Conservation (phyloP, 64 coral and sea anemone genomes). For the Platygyra sinensis region DNA sequence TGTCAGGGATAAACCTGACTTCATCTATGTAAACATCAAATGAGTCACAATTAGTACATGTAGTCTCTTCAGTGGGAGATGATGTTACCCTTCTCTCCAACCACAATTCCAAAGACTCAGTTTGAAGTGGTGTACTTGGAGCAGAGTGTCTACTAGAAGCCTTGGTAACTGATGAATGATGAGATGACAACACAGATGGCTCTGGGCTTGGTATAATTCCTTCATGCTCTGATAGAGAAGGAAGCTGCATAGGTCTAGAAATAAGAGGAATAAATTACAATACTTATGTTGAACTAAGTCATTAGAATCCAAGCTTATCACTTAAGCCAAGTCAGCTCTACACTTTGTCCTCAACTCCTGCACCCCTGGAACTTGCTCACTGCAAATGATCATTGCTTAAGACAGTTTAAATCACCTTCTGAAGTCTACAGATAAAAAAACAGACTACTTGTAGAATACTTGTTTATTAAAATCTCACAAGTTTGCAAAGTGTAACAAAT, state of each 20-base stretch:
- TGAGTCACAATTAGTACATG: constrained; percentile 25
- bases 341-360: too few relatives aligned
- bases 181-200: background rate
- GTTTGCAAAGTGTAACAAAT: too few relatives aligned
- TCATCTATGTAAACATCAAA: constrained; percentile 94
- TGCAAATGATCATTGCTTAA: too few relatives aligned
- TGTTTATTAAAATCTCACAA: too few relatives aligned
- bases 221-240: constrained; percentile 17
- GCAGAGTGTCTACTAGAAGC: constrained; percentile 9
- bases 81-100: constrained; percentile 31
- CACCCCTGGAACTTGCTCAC: too few relatives aligned
- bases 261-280: background rate
- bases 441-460: too few relatives aligned
- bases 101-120: constrained; percentile 64
- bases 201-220: constrained; percentile 3
- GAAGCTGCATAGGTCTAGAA: constrained; percentile 25
- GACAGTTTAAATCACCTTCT: too few relatives aligned
- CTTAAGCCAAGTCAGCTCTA: too few relatives aligned
- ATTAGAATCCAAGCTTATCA: too few relatives aligned
- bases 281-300: too few relatives aligned
- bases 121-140: background rate
- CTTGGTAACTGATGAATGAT: background rate
- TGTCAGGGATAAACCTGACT: constrained; percentile 91
- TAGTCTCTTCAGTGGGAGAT: background rate
- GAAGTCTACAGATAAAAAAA: too few relatives aligned